A percentile compares a stretch with the other conserved stretches of the same genome.
Evolutionary conservation across 2,797 vertebrate species (phyloP).

Genomic region (Cuniculus paca): DNA sequence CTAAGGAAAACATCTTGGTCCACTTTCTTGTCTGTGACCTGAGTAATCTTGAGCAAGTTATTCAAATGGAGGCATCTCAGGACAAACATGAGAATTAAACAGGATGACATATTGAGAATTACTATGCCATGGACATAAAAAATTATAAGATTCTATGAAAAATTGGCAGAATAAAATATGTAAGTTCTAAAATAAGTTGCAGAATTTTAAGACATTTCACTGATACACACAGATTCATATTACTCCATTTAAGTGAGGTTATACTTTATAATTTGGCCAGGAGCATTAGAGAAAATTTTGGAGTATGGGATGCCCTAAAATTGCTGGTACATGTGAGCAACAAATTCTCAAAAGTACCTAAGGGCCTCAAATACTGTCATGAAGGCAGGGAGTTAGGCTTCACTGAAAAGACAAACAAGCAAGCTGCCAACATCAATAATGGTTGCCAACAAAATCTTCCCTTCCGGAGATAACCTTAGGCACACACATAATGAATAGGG

Average conservation of each 20-base stretch:
- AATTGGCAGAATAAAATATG: background rate
- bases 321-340: background rate
- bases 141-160: background rate
- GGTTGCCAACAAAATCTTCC: background rate
- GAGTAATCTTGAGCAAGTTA: background rate
- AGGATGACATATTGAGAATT: background rate
- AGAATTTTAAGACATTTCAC: constrained; percentile 39
- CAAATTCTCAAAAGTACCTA: background rate
- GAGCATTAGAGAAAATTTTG: background rate
- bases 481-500: background rate
- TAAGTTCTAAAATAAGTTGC: background rate
- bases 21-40: background rate
- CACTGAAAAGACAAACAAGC: background rate
- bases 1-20: constrained; percentile 1
- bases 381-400: background rate
- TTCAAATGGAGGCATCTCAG: background rate
- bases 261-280: background rate
- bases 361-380: background rate
- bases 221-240: background rate
- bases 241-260: background rate
- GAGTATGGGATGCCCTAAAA: background rate
- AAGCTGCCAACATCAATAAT: background rate
- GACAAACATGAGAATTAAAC: background rate
- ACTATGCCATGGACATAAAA: background rate
- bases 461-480: background rate